Percentiles rank a stretch among this genome's conserved stretches.
Evolutionary conservation across 35 echinoderm and acorn worm genomes (phyloP).

Genomic region (Ptychodera flava): DNA sequence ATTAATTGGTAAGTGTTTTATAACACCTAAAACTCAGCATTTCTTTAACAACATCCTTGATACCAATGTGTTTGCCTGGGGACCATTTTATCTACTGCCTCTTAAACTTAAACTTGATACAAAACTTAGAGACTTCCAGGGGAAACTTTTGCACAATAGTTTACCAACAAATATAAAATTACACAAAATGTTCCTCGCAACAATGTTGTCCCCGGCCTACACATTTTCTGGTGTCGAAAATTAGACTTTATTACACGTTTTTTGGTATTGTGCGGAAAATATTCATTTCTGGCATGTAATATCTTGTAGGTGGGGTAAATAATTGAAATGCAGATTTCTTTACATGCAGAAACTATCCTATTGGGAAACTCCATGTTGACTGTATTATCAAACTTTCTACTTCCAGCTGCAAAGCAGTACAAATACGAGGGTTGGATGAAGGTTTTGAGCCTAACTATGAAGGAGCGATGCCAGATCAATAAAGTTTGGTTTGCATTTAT

Average conservation of each 20-base stretch:
- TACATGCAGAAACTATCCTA: too few relatives aligned
- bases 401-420: too few relatives aligned
- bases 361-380: too few relatives aligned
- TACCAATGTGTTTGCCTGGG: background rate
- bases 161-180: background rate
- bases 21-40: background rate
- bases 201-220: background rate
- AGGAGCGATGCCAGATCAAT: too few relatives aligned
- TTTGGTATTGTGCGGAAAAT: background rate
- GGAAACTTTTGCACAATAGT: background rate
- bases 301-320: too few relatives aligned
- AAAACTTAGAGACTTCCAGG: background rate
- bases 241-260: background rate
- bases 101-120: background rate
- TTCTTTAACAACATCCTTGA: too few relatives aligned
- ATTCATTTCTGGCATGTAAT: background rate
- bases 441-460: too few relatives aligned
- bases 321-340: too few relatives aligned
- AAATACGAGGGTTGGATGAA: too few relatives aligned
- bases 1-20: background rate
- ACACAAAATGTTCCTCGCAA: background rate
- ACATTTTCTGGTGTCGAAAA: background rate
- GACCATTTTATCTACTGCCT: background rate
- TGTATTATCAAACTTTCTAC: too few relatives aligned
- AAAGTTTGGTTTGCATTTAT: too few relatives aligned